A percentile compares a stretch with the other conserved stretches of the same genome.
Conservation (phyloP, 2,888 invertebrate species). For the Rhimphoctona megacephalus region DNA sequence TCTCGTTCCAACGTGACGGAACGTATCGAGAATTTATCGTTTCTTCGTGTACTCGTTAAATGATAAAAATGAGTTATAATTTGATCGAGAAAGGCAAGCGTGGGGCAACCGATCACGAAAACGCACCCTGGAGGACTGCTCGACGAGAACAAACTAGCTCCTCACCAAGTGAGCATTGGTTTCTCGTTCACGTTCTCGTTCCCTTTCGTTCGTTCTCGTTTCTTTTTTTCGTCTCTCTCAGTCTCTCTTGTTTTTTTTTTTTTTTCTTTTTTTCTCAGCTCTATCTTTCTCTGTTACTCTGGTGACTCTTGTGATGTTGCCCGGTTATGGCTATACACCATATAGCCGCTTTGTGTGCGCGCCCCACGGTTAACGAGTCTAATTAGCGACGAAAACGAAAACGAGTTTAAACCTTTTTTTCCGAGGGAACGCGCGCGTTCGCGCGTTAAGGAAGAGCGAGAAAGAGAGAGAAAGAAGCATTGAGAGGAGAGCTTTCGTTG, state of each 20-base stretch:
- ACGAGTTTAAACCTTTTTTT: constrained; percentile 84
- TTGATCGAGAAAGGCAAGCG: constrained; percentile 35
- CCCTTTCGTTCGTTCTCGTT: constrained; percentile 70
- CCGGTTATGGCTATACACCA: constrained; percentile 83
- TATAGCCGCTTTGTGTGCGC: constrained; percentile 66
- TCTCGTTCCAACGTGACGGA: neutral
- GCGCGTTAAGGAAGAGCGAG: constrained; percentile 16
- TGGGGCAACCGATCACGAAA: constrained; percentile 73
- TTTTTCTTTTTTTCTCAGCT: constrained; percentile 40
- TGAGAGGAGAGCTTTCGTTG: constrained; percentile 48
- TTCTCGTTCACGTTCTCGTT: constrained; percentile 72
- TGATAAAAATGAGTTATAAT: constrained; percentile 24
- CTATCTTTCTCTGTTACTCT: constrained; percentile 48
- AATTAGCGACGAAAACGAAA: constrained; percentile 86
- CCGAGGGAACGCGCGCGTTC: constrained; percentile 46
- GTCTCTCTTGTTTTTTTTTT: constrained; percentile 68
- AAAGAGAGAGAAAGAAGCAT: constrained; percentile 45
- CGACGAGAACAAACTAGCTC: constrained; percentile 83
- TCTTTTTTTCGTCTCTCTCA: constrained; percentile 73
- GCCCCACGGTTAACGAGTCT: constrained; percentile 84
- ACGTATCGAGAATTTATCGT: neutral
- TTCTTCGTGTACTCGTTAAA: neutral
- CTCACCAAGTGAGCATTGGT: constrained; percentile 75
- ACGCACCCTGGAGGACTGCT: constrained; percentile 83
- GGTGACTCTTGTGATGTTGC: constrained; percentile 77